phyloP scores from a whole-genome alignment of 2,113 vertebrate genomes.

The Melierax canorus region DNA sequence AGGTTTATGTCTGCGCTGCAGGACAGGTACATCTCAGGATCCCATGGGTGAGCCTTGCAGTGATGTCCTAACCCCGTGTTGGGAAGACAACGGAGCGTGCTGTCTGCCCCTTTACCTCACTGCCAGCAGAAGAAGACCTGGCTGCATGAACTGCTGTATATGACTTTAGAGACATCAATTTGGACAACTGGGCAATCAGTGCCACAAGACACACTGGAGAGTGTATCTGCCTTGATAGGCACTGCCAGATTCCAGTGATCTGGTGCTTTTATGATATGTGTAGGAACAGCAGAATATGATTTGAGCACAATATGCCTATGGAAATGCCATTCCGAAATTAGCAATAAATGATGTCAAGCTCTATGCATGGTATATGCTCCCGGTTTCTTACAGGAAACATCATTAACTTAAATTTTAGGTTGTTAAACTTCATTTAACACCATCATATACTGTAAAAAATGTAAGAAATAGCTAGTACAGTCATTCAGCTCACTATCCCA shows the following conservation, averaged over 20 bases:
- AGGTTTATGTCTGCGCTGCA: neutral
- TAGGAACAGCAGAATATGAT: neutral
- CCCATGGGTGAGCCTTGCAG: neutral
- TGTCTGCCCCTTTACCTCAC: neutral
- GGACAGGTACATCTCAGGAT: neutral
- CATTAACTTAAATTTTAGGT: constrained; percentile 18
- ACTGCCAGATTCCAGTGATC: neutral
- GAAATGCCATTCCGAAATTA: neutral
- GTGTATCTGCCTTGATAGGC: neutral
- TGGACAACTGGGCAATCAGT: neutral
- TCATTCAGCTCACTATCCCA: neutral
- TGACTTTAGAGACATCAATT: neutral
- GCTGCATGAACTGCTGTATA: neutral
- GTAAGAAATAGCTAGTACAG: neutral
- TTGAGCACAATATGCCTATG: neutral
- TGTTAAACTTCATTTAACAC: neutral
- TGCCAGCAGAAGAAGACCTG: neutral
- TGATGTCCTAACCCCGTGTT: neutral
- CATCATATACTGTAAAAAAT: neutral
- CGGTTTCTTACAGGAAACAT: neutral
- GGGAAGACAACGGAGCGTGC: neutral
- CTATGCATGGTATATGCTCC: neutral
- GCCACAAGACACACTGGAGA: neutral
- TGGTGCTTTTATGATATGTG: neutral
- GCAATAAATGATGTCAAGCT: neutral